phyloP scores from a whole-genome alignment of 2,113 vertebrate species.

The Eubucco bourcierii region DNA sequence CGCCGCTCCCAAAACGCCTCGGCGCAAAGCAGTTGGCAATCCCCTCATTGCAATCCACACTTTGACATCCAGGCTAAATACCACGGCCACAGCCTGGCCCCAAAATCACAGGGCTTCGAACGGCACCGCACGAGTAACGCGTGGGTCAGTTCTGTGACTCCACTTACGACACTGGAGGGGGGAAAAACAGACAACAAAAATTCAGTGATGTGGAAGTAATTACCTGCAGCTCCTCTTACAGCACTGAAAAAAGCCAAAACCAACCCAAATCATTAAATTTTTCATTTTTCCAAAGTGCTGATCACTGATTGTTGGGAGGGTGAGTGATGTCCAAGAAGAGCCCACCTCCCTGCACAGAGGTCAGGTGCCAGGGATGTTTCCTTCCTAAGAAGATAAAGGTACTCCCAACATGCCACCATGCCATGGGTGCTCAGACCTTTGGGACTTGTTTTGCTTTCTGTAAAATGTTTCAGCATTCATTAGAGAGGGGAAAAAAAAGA shows the following conservation, averaged over 20 bases:
- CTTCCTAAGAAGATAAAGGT: not conserved
- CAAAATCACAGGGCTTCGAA: not conserved
- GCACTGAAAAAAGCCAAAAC: not conserved
- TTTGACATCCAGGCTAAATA: slow-evolving; percentile 57
- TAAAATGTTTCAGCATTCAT: not conserved
- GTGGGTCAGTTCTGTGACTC: not conserved
- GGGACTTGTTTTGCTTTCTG: not conserved
- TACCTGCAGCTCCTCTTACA: not conserved
- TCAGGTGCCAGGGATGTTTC: not conserved
- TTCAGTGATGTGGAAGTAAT: not conserved
- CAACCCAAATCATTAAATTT: not conserved
- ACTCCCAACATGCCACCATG: not conserved
- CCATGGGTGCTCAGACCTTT: not conserved
- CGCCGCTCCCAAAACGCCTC: slow-evolving; percentile 25
- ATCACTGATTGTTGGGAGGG: not conserved
- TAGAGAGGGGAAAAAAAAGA: too few relatives aligned
- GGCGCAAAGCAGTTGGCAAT: slow-evolving; percentile 21
- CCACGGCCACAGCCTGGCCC: not conserved
- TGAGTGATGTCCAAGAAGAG: not conserved
- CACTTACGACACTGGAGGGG: not conserved
- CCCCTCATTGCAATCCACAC: slow-evolving; percentile 12
- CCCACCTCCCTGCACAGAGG: not conserved
- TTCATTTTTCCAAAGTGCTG: not conserved
- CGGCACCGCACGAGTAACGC: slow-evolving; percentile 13
- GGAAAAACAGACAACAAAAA: not conserved